A percentile compares a stretch with the other conserved stretches of the same genome.
Conservation (phyloP, 2,888 invertebrate genomes). For the Euspilapteryx auroguttella region DNA sequence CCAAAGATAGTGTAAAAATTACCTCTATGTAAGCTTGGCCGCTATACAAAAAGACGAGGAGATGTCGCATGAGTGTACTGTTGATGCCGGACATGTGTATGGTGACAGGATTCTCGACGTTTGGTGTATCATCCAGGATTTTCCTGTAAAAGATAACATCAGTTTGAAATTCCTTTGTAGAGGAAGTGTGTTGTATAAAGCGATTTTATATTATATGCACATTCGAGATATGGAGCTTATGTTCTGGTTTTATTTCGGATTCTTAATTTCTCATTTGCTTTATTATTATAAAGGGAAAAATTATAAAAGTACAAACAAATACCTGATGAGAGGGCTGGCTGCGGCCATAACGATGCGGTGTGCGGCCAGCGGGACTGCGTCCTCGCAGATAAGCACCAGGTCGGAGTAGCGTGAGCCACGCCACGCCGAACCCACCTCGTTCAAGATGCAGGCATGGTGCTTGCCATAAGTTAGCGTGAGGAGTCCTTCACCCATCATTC, state of each 20-base stretch:
- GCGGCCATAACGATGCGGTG: conserved; percentile 87
- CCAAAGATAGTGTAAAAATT: conserved; percentile 13
- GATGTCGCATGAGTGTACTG: conserved; percentile 77
- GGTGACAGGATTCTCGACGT: conserved; percentile 71
- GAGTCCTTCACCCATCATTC: conserved; percentile 70
- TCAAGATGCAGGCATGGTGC: conserved; percentile 90
- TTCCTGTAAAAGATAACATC: conserved; percentile 43
- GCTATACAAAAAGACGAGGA: conserved; percentile 83
- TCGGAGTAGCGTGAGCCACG: conserved; percentile 85
- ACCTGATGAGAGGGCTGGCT: conserved; percentile 83
- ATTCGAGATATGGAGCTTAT: no score
- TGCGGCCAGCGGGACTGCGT: conserved; percentile 78
- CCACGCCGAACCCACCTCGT: conserved; percentile 88
- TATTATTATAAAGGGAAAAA: no score
- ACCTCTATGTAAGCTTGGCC: conserved; percentile 84
- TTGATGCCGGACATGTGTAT: conserved; percentile 84
- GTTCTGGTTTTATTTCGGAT: no score
- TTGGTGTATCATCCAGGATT: conserved; percentile 72
- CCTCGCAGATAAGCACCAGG: conserved; percentile 83
- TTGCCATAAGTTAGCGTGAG: conserved; percentile 92
- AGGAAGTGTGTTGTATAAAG: no score
- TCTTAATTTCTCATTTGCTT: no score
- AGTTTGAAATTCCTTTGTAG: no score
- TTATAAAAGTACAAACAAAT: no score
- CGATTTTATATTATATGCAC: no score